A percentile compares a stretch with the other conserved stretches of the same genome.
phyloP scores from a whole-genome alignment of 2,888 invertebrate species.

The Lamellibrachia columna region DNA sequence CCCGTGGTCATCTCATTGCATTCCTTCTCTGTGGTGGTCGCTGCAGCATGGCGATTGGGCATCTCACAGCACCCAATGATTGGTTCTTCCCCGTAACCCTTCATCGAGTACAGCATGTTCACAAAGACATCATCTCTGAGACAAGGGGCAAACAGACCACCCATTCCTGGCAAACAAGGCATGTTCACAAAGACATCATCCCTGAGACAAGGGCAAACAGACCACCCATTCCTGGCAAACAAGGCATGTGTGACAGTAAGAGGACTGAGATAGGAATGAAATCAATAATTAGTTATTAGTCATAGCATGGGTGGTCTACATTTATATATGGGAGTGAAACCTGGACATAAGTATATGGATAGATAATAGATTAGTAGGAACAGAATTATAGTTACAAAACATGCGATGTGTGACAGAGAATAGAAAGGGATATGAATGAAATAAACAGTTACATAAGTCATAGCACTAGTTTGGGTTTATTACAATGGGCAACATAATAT shows the following conservation, averaged over 20 bases:
- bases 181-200: conserved; percentile 29
- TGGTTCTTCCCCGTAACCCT: conserved; percentile 39
- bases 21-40: conserved; percentile 51
- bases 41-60: conserved; percentile 48
- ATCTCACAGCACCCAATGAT: conserved; percentile 56
- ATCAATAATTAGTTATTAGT: too few relatives aligned
- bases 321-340: too few relatives aligned
- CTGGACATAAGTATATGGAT: too few relatives aligned
- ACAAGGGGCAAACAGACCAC: conserved; percentile 53
- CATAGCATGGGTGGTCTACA: too few relatives aligned
- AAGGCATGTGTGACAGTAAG: background rate
- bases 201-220: conserved; percentile 52
- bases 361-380: too few relatives aligned
- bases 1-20: conserved; percentile 38
- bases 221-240: conserved; percentile 46
- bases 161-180: conserved; percentile 40
- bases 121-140: conserved; percentile 48
- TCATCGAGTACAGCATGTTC: conserved; percentile 32
- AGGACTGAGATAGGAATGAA: too few relatives aligned
- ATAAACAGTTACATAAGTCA: background rate
- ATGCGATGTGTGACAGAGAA: too few relatives aligned
- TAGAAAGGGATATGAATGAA: background rate
- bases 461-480: background rate
- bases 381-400: too few relatives aligned
- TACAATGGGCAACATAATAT: background rate